Percentiles rank a stretch among this genome's conserved stretches.
Conservation (phyloP, 2,113 vertebrate species). For the Albula goreensis region DNA sequence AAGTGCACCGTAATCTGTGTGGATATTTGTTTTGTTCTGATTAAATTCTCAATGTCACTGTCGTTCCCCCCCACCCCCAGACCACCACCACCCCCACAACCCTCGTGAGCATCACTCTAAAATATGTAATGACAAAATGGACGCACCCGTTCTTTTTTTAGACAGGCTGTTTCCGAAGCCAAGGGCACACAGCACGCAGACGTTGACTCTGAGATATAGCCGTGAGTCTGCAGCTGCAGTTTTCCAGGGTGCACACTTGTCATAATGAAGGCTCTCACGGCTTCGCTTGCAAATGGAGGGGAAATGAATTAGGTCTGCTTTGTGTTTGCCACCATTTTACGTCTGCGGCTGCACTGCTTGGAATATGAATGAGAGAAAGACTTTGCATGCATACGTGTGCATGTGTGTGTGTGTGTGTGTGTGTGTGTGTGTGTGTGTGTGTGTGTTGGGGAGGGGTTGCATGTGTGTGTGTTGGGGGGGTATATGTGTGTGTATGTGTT, state of each 20-base stretch:
- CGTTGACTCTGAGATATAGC: too few species aligned
- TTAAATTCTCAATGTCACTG: conserved; percentile 9
- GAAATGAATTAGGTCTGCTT: conserved; percentile 9
- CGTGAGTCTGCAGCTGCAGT: too few species aligned
- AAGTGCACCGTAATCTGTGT: background rate
- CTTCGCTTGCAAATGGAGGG: background rate
- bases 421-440: too few species aligned
- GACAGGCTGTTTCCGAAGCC: too few species aligned
- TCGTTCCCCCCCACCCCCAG: background rate
- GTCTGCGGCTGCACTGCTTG: background rate
- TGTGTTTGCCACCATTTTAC: background rate
- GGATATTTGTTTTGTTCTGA: background rate
- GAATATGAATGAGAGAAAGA: background rate
- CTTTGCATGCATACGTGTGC: background rate
- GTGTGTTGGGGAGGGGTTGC: too few species aligned
- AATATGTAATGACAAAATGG: background rate
- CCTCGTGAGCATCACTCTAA: background rate
- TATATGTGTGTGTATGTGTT: too few species aligned
- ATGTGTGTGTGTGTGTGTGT: too few species aligned
- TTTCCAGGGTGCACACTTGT: background rate
- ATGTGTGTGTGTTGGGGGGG: too few species aligned
- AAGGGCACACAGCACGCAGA: too few species aligned
- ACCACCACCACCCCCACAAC: too few species aligned
- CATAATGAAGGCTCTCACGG: background rate
- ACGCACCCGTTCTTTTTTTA: too few species aligned